Conservation (phyloP, 2,888 invertebrate species). For the Scaptomyza reducta region DNA sequence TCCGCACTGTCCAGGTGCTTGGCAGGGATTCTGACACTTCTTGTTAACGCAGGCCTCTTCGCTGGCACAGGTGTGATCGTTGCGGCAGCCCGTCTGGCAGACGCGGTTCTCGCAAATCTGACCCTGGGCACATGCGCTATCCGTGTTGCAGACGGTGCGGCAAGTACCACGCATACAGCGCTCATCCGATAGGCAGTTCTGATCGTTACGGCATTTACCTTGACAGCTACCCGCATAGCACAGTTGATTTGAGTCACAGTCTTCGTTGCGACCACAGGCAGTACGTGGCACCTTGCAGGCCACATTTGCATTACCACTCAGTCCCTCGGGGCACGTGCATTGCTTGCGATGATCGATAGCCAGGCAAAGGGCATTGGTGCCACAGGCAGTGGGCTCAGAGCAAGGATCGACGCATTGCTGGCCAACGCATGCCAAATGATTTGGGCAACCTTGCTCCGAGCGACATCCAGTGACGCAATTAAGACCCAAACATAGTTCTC, state of each 20-base stretch:
- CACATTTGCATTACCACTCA: conserved; percentile 90
- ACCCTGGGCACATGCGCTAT: conserved; percentile 90
- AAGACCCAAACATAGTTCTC: conserved; percentile 93
- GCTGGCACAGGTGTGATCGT: conserved; percentile 90
- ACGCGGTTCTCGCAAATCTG: conserved; percentile 95
- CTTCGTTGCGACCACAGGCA: conserved; percentile 87
- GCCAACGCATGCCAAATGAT: conserved; percentile 89
- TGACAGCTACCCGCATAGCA: conserved; percentile 93
- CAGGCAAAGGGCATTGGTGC: conserved; percentile 91
- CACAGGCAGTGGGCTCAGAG: conserved; percentile 90
- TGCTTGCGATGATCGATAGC: conserved; percentile 89
- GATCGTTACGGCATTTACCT: conserved; percentile 91
- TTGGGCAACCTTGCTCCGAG: conserved; percentile 90
- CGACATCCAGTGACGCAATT: conserved; percentile 93
- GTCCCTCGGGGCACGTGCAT: conserved; percentile 89
- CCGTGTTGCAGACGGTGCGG: conserved; percentile 93
- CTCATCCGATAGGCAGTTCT: conserved; percentile 92
- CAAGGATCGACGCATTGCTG: conserved; percentile 93
- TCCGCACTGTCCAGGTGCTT: conserved; percentile 90
- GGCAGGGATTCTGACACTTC: conserved; percentile 92
- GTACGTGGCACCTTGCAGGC: conserved; percentile 89
- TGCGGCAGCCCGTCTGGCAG: conserved; percentile 94
- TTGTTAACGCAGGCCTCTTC: conserved; percentile 92
- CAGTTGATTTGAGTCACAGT: conserved; percentile 89
- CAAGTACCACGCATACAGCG: conserved; percentile 93